phyloP scores from a whole-genome alignment of 2,113 vertebrate genomes.

The Mustela lutreola region DNA sequence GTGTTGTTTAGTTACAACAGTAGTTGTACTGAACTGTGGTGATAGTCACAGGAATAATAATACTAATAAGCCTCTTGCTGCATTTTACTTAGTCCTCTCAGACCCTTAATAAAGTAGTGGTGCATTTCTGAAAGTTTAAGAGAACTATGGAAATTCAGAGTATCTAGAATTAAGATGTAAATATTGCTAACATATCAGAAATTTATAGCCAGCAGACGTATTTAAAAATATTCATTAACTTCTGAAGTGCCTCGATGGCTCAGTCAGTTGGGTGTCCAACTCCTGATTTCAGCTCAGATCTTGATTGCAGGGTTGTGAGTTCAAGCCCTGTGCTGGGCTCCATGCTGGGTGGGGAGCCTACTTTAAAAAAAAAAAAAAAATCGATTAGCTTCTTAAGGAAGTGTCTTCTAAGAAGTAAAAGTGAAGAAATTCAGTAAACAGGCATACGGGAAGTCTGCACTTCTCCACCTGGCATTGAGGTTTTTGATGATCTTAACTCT shows the following conservation, averaged over 20 bases:
- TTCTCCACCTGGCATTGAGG: neutral
- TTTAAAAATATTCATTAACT: neutral
- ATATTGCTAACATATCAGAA: neutral
- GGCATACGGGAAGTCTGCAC: neutral
- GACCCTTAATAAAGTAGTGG: neutral
- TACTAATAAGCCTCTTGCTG: neutral
- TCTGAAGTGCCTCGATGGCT: neutral
- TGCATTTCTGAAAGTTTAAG: slow-evolving; percentile 12
- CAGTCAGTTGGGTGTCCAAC: neutral
- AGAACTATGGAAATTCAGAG: neutral
- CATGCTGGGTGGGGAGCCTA: neutral
- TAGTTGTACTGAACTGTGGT: neutral
- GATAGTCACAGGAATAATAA: neutral
- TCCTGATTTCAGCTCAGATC: neutral
- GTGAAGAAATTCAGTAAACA: neutral
- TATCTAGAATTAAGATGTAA: slow-evolving; percentile 27
- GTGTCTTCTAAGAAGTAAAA: neutral
- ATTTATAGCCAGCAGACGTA: neutral
- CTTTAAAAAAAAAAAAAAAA: neutral
- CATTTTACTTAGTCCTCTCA: neutral
- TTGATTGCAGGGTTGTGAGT: neutral
- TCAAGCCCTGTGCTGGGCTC: neutral
- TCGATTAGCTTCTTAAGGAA: neutral
- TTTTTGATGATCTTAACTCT: neutral
- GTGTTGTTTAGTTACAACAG: slow-evolving; percentile 13